phyloP scores from a whole-genome alignment of 1,140 invertebrate species.

The Bombus fervidus region DNA sequence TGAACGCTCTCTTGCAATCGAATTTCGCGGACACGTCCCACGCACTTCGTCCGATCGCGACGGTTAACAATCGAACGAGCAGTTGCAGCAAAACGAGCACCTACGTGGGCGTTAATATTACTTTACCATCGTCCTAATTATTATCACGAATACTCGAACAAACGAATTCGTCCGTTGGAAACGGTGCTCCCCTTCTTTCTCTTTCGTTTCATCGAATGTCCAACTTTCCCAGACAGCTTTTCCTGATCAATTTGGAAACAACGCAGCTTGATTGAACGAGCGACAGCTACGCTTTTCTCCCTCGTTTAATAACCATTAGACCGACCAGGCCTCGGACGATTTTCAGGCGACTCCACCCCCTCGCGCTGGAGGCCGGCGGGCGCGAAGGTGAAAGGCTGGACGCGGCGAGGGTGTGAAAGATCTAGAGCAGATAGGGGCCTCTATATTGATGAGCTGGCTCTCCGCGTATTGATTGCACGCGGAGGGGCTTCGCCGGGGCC shows the following conservation, averaged over 20 bases:
- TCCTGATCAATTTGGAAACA: background rate
- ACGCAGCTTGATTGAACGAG: too few relatives aligned
- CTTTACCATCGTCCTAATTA: too few relatives aligned
- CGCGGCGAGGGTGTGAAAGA: conserved; percentile 70
- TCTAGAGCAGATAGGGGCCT: conserved; percentile 68
- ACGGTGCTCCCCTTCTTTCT: too few relatives aligned
- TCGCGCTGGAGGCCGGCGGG: conserved; percentile 41
- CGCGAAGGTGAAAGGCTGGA: conserved; percentile 60
- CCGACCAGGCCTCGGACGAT: conserved; percentile 38
- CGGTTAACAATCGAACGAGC: too few relatives aligned
- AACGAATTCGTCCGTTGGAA: too few relatives aligned
- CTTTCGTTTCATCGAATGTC: too few relatives aligned
- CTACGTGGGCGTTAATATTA: too few relatives aligned
- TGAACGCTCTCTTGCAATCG: background rate
- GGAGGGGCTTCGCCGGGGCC: conserved; percentile 51
- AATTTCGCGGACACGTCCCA: background rate
- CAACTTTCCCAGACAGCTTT: background rate
- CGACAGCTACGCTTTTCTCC: background rate
- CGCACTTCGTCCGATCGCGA: too few relatives aligned
- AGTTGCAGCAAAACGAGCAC: too few relatives aligned
- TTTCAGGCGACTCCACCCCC: conserved; percentile 38
- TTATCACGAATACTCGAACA: too few relatives aligned
- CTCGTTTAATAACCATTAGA: conserved; percentile 78
- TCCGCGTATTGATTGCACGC: conserved; percentile 77
- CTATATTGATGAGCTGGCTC: conserved; percentile 71